phyloP scores from a whole-genome alignment of 2,797 vertebrate genomes.

The Xenops minutus region DNA sequence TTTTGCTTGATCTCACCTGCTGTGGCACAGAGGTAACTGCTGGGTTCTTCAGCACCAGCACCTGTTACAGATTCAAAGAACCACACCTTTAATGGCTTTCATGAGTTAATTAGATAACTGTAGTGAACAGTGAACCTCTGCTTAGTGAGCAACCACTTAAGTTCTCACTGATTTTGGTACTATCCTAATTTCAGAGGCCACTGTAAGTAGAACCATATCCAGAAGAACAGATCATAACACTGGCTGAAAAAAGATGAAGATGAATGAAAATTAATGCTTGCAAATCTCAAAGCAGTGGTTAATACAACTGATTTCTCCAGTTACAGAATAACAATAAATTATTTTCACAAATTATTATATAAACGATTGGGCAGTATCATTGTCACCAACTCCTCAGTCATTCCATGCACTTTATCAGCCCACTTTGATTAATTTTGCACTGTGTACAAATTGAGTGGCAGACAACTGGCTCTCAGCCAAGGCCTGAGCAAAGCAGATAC shows the following conservation, averaged over 20 bases:
- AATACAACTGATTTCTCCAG: background rate
- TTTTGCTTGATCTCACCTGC: background rate
- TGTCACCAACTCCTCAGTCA: background rate
- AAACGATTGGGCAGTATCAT: background rate
- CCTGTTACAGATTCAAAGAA: background rate
- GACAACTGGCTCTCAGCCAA: slow-evolving; percentile 24
- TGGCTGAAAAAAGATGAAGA: background rate
- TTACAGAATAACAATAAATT: background rate
- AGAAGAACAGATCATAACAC: background rate
- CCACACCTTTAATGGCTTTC: background rate
- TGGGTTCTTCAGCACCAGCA: background rate
- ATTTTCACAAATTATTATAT: background rate
- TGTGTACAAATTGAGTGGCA: slow-evolving; percentile 6
- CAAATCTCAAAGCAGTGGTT: background rate
- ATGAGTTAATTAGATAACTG: background rate
- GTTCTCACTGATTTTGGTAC: background rate
- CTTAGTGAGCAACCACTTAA: background rate
- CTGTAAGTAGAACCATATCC: background rate
- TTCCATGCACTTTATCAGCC: background rate
- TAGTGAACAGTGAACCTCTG: background rate
- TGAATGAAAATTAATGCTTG: background rate
- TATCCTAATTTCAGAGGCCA: background rate
- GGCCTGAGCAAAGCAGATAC: slow-evolving; percentile 41
- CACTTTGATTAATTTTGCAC: background rate
- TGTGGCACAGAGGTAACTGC: background rate